These are phyloP conservation scores for Drosophila suzukii DNA, from an alignment of 1,140 invertebrate genomes.

Conservation along the genomic window DNA sequence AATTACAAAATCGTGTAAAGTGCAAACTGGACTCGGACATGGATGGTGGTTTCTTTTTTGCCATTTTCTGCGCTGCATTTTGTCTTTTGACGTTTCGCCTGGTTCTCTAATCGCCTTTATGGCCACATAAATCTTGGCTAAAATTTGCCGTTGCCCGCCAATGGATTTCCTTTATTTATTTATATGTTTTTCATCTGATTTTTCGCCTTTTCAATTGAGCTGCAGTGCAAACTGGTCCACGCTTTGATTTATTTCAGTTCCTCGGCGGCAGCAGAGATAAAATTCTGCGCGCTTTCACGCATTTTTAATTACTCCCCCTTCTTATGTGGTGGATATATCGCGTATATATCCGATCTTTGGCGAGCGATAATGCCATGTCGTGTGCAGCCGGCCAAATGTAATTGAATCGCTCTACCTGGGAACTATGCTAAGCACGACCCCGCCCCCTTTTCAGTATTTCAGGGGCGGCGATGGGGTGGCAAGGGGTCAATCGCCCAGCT, in stretches of 20 bases:
- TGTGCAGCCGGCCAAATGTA: slow-evolving; percentile 53
- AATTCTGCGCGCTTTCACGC: slow-evolving; percentile 69
- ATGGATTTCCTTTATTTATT: slow-evolving; percentile 56
- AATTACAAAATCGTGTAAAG: slow-evolving; percentile 81
- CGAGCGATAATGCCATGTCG: slow-evolving; percentile 45
- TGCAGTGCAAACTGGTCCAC: slow-evolving; percentile 63
- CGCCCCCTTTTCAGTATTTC: slow-evolving; percentile 29
- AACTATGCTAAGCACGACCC: slow-evolving; percentile 71
- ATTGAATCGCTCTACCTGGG: slow-evolving; percentile 64
- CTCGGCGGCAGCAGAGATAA: slow-evolving; percentile 43
- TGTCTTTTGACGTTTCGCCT: slow-evolving; percentile 74
- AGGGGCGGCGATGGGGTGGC: background rate
- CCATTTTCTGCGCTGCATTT: slow-evolving; percentile 45
- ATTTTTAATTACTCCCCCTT: slow-evolving; percentile 67
- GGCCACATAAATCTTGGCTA: slow-evolving; percentile 78
- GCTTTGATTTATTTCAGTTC: slow-evolving; percentile 74
- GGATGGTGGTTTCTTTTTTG: slow-evolving; percentile 33
- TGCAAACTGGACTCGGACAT: slow-evolving; percentile 71
- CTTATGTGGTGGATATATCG: background rate
- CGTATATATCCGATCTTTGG: slow-evolving; percentile 18
- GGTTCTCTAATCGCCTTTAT: slow-evolving; percentile 76
- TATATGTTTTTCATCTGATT: slow-evolving; percentile 38
- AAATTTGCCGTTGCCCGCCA: slow-evolving; percentile 80
- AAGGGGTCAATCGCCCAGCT: slow-evolving; percentile 12
- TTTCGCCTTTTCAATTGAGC: slow-evolving; percentile 59